Evolutionary conservation across 2,113 vertebrate species (phyloP), one percentile per base, ranked within the genome.

Genomic region (Hyaena hyaena): DNA sequence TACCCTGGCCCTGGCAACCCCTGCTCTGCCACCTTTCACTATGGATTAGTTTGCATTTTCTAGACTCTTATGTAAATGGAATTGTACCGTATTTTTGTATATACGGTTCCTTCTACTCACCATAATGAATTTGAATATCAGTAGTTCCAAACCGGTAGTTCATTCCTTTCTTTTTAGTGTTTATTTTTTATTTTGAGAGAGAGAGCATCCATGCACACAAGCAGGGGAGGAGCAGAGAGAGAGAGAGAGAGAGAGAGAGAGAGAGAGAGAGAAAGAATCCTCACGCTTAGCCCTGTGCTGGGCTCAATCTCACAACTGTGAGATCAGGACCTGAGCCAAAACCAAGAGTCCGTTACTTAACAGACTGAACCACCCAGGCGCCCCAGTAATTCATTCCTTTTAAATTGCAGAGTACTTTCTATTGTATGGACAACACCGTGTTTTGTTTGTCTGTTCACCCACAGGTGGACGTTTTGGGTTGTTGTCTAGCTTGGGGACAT

Each of bases 21-120:
- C 10, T 80, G 45, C 63, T 87, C 21, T 82, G 79, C 86, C 88
- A 73, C 68, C 68, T 95, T 35, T 92, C 83, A 79, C 82, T 82
- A 15, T 55, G 26, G 43, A 74, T 86, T 71, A 84, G 33, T 50
- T 89, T 92, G 63, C 39, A 77, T 74, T 91, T 88, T 96, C 68
- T 39, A 85, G 43, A 93, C 53, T 74, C 94, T 95, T 66, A 69
- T 94, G 39, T 50, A 84, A 92, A 68, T 92, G 50, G 31, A 94
- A 79, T 68, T 58, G 61, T 5, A 45, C 14, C 28, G 23, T 84
- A 74, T 90, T 88, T 90, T 87, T 92, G n/a, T 68, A 1, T 95
- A 33, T 58, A 82, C 88, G 39, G 26, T 71, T 89, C 96, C 61
- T 82, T 95, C 86, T 5, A 31, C 7, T 90, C 15, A 74, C 35